Evolutionary conservation across 2,888 invertebrate species (phyloP), one percentile per base, ranked within the genome.

Genomic region (Galeruca laticollis): DNA sequence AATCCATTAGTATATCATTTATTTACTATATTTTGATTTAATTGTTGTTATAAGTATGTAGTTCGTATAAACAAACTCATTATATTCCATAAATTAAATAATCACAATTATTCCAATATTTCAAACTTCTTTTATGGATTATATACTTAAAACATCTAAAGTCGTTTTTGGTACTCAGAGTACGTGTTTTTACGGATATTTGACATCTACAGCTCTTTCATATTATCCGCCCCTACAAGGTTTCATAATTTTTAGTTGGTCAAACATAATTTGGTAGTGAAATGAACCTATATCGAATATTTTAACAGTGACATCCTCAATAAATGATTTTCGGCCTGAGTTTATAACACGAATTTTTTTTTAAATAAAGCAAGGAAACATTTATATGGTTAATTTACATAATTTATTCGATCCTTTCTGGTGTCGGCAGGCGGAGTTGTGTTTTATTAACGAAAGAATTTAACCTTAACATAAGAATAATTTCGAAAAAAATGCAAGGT

Each of bases 191-290:
- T 11, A 35, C n/a, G n/a, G n/a, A n/a, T n/a, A n/a, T n/a, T n/a
- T n/a, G n/a, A n/a, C n/a, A n/a, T n/a, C n/a, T n/a, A 43, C 43
- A 43, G 43, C 43, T 43, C 43, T 43, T 43, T 43, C 43, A 43
- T 43, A 11, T 37, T 37, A n/a, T 43, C 13, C 13, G 6, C 43
- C n/a, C 4, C n/a, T 6, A 13, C 6, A 43, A 13, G 11, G 11
- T 43, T 33, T 40, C n/a, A 43, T 43, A 37, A 11, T 43, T 43
- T 43, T 43, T n/a, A 43, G 43, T 43, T 43, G 43, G 43, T 43
- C 15, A 43, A 43, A 43, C 43, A n/a, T 43, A n/a, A n/a, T n/a
- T 15, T 43, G 13, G 3, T 43, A n/a, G n/a, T 13, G n/a, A 1
- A 43, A 43, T 4, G n/a, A n/a, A n/a, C n/a, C n/a, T n/a, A n/a